Percentiles rank a stretch among this genome's conserved stretches.
Evolutionary conservation across 2,113 vertebrate species (phyloP).

Genomic region (Alectura lathami): DNA sequence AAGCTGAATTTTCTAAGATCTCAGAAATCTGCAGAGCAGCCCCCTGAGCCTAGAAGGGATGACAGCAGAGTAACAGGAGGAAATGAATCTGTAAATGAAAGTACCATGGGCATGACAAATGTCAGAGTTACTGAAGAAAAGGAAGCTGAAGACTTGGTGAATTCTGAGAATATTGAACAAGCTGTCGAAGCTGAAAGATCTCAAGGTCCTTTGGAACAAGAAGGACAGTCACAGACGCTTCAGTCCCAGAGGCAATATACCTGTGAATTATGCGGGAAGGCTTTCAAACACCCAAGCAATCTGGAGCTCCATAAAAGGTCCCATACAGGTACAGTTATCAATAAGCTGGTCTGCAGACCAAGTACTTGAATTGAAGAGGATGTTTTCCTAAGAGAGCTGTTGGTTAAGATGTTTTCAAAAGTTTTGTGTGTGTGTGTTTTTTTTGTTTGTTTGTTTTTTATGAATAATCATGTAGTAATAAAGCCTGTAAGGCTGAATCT

Average conservation of each 20-base stretch:
- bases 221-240: slow-evolving; percentile 63
- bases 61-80: neutral
- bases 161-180: slow-evolving; percentile 37
- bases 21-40: slow-evolving; percentile 82
- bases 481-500: neutral
- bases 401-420: neutral
- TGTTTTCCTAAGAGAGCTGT: neutral
- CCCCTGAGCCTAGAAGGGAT: slow-evolving; percentile 4
- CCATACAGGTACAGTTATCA: slow-evolving; percentile 87
- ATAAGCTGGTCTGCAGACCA: slow-evolving; percentile 13
- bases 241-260: slow-evolving; percentile 84
- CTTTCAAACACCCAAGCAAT: slow-evolving; percentile 97
- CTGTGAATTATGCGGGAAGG: slow-evolving; percentile 91
- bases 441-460: neutral
- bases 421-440: neutral
- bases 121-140: slow-evolving; percentile 30
- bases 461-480: neutral
- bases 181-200: slow-evolving; percentile 32
- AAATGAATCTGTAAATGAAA: slow-evolving; percentile 44
- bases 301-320: slow-evolving; percentile 95
- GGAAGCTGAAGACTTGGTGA: slow-evolving; percentile 37
- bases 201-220: slow-evolving; percentile 16
- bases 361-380: neutral
- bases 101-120: neutral
- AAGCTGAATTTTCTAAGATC: slow-evolving; percentile 91